A percentile compares a stretch with the other conserved stretches of the same genome.
These are phyloP conservation scores for Paraescarpia echinospica DNA, from an alignment of 1,140 invertebrate species.

Conservation along the genomic window DNA sequence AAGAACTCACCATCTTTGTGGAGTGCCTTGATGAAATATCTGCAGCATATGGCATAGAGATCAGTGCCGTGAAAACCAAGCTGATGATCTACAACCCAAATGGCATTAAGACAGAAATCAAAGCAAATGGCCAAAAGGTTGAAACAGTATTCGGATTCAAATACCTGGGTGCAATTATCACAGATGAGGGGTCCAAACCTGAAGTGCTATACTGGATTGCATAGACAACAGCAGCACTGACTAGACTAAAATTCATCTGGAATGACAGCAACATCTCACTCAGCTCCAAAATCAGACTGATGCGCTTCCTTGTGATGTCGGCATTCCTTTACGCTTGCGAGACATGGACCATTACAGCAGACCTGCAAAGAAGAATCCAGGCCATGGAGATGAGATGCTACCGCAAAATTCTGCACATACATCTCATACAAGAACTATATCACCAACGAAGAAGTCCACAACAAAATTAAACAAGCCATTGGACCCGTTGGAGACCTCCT, in stretches of 20 bases:
- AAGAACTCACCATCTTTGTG: constrained; percentile 26
- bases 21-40: constrained; percentile 23
- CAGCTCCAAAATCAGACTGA: no score
- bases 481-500: no score
- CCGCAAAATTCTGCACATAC: no score
- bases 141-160: background rate
- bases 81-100: background rate
- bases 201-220: background rate
- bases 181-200: background rate
- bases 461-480: no score
- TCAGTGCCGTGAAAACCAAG: constrained; percentile 32
- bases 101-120: background rate
- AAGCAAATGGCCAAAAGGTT: background rate
- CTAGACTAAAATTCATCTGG: background rate
- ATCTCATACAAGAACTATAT: no score
- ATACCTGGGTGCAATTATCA: background rate
- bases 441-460: no score
- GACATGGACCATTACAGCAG: no score
- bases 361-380: no score
- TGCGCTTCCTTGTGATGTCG: no score
- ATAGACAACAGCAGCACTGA: background rate
- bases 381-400: no score
- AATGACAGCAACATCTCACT: background rate
- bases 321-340: no score
- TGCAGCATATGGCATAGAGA: constrained; percentile 26